A percentile compares a stretch with the other conserved stretches of the same genome.
These are phyloP conservation scores for Elachura formosa DNA, from an alignment of 2,113 vertebrate species.

Conservation along the genomic window DNA sequence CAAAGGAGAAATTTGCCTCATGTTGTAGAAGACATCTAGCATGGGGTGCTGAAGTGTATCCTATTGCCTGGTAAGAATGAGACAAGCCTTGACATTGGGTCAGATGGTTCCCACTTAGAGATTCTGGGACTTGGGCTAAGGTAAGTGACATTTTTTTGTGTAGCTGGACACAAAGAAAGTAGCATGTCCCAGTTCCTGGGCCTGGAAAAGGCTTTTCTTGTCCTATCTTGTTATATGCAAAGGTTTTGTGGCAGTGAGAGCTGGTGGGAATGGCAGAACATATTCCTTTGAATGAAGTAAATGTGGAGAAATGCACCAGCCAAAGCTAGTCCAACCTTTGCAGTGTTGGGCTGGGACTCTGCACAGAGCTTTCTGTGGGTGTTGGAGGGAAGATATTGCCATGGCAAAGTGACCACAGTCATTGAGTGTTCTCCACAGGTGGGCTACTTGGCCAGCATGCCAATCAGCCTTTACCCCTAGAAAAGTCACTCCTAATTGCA, in stretches of 20 bases:
- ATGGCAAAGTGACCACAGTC: accelerated
- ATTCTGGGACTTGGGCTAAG: not conserved
- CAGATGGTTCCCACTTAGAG: not conserved
- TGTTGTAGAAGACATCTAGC: not conserved
- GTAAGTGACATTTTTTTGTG: not conserved
- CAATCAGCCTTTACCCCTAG: not conserved
- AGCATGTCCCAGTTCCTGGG: not conserved
- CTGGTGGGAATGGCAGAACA: not conserved
- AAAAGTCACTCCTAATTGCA: not conserved
- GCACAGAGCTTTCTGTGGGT: not conserved
- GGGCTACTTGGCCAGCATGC: not conserved
- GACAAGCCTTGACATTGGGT: not conserved
- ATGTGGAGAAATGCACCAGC: not conserved
- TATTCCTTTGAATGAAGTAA: not conserved
- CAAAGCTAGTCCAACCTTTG: not conserved
- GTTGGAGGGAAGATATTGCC: not conserved
- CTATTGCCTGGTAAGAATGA: not conserved
- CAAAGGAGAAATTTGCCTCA: not conserved
- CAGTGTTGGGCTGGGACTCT: not conserved
- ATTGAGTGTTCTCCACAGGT: accelerated
- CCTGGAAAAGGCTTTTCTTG: not conserved
- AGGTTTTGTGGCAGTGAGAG: not conserved
- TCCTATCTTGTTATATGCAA: not conserved
- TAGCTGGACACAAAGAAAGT: not conserved
- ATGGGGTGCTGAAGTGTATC: not conserved